These are phyloP conservation scores for Manis crassicaudata DNA, from an alignment of 2,797 vertebrate genomes.

Conservation along the genomic window DNA sequence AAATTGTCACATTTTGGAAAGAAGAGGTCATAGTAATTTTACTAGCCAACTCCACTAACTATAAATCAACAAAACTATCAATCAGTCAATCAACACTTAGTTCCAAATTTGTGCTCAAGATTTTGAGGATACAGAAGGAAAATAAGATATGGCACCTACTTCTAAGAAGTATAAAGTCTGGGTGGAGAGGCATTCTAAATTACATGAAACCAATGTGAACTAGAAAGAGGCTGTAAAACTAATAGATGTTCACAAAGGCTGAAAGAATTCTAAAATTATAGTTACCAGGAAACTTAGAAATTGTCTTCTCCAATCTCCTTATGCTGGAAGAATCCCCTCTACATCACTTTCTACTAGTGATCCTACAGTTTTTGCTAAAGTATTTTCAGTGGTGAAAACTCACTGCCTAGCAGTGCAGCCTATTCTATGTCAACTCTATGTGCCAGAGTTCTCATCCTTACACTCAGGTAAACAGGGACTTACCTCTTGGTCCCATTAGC, in stretches of 20 bases:
- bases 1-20: background rate
- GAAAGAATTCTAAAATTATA: background rate
- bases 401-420: background rate
- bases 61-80: background rate
- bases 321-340: background rate
- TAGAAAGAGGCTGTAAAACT: background rate
- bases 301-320: background rate
- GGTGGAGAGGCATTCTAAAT: background rate
- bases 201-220: background rate
- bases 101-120: background rate
- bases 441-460: background rate
- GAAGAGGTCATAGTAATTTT: background rate
- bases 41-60: background rate
- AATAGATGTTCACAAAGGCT: background rate
- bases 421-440: background rate
- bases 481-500: background rate
- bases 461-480: background rate
- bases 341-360: background rate
- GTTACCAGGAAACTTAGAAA: background rate
- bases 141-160: background rate
- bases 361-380: background rate
- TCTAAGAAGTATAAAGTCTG: background rate
- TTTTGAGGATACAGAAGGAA: background rate
- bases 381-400: background rate
- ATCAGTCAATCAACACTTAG: background rate